Conservation (phyloP, 2,797 vertebrate species). For the Phaenicophaeus curvirostris region DNA sequence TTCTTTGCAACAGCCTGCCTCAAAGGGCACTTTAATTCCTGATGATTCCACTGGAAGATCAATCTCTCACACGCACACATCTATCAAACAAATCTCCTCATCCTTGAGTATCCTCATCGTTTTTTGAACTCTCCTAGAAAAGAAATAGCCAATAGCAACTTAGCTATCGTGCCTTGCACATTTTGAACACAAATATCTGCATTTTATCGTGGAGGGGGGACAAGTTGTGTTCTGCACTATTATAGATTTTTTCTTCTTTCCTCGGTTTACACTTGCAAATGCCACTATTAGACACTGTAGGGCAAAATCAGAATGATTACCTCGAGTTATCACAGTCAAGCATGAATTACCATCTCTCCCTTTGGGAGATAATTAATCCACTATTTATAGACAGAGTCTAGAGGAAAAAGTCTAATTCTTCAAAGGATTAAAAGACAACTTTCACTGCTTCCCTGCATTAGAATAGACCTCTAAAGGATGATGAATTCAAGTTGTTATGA, state of each 20-base stretch:
- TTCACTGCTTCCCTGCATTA: not conserved
- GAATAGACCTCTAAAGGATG: not conserved
- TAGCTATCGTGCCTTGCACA: not conserved
- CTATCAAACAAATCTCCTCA: not conserved
- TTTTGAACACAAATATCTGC: not conserved
- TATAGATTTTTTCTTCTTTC: not conserved
- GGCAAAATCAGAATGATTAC: not conserved
- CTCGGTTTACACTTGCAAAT: not conserved
- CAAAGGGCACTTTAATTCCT: not conserved
- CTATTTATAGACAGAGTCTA: not conserved
- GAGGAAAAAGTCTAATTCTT: conserved; percentile 6
- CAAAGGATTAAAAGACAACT: not conserved
- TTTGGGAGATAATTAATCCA: not conserved
- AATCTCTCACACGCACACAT: not conserved
- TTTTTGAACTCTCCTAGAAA: conserved; percentile 23
- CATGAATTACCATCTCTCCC: not conserved
- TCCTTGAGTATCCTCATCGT: not conserved
- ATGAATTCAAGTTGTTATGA: not conserved
- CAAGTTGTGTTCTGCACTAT: not conserved
- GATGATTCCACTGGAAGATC: not conserved
- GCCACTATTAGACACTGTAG: not conserved
- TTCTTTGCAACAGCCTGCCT: not conserved
- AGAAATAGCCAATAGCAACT: not conserved
- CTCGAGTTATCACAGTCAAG: not conserved
- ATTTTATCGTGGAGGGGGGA: not conserved